Evolutionary conservation across 2,888 invertebrate genomes (phyloP).

Genomic region (Apotomis betuletana): DNA sequence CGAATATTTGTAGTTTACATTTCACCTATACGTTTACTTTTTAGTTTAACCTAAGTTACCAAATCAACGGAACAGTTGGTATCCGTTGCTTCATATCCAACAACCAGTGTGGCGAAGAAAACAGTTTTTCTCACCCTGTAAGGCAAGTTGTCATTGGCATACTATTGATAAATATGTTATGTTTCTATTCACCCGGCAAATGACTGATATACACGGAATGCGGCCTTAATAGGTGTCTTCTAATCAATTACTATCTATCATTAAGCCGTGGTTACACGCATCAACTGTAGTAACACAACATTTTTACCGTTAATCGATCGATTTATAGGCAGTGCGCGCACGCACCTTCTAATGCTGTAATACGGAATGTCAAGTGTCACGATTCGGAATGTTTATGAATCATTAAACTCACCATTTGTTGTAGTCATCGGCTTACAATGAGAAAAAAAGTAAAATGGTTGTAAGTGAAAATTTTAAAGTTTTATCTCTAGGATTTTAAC

Average conservation of each 20-base stretch:
- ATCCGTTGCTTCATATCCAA: no score
- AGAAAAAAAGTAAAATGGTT: no score
- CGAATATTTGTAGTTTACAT: no score
- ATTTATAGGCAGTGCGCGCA: background rate
- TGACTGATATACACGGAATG: conserved; percentile 7
- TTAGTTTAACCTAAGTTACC: no score
- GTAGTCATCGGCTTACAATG: no score
- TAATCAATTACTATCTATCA: background rate
- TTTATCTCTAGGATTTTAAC: no score
- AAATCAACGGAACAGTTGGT: no score
- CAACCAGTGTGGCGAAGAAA: no score
- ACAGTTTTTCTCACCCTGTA: no score
- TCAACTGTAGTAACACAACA: background rate
- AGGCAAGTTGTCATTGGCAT: conserved; percentile 16
- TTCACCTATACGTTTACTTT: no score
- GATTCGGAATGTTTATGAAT: background rate
- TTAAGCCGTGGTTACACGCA: background rate
- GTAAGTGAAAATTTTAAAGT: no score
- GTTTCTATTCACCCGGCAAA: background rate
- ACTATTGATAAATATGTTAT: background rate
- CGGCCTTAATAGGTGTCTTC: background rate
- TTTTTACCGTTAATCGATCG: background rate
- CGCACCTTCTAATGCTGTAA: background rate
- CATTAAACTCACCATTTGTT: background rate
- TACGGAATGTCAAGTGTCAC: background rate